Evolutionary conservation across 2,113 vertebrate genomes (phyloP), one percentile per base, ranked within the genome.

Genomic region (Sula dactylatra): DNA sequence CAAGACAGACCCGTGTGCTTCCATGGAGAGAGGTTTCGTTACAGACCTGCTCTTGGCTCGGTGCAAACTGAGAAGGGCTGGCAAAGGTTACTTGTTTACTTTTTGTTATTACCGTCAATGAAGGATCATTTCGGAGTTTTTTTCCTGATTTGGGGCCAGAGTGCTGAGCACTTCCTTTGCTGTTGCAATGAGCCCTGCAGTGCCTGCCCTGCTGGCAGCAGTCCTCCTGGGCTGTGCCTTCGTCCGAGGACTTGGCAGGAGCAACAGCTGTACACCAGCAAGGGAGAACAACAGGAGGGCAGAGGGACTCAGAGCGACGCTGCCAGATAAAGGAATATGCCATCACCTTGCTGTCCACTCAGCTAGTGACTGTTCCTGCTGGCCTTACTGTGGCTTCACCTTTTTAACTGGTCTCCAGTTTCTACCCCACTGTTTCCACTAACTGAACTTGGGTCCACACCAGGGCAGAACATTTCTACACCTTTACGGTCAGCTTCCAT

Each of bases 401-500:
- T 59, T 83, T 55, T 72, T 44, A 61, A 69, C 40, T 19, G 36
- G 31, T 26, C 81, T 87, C 73, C 25, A 10, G 21, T 85, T 86
- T 26, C 90, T 80, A 83, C 82, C 83, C 83, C 61, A 3, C 52
- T 22, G 32, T 55, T 89, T 40, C 79, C 86, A 86, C 73, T 40
- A 36, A 59, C 77, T 61, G 86, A 50, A 55, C 86, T 66, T 10
- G 62, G 80, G 78, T 59, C 89, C 62, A 13, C 55, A 82, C 38
- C 42, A 73, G 84, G 74, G 67, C 84, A 88, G 80, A 62, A 62
- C 62, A 18, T 42, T 89, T 62, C 91, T 82, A n/a, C 38, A 24
- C 61, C 66, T 96, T 94, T 66, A 92, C 16, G 76, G 79, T 61
- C 67, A 95, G 93, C 86, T 96, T 97, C 93, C 93, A 50, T 52